Conservation (phyloP, 2,888 invertebrate species). For the Agyllia agylla region DNA sequence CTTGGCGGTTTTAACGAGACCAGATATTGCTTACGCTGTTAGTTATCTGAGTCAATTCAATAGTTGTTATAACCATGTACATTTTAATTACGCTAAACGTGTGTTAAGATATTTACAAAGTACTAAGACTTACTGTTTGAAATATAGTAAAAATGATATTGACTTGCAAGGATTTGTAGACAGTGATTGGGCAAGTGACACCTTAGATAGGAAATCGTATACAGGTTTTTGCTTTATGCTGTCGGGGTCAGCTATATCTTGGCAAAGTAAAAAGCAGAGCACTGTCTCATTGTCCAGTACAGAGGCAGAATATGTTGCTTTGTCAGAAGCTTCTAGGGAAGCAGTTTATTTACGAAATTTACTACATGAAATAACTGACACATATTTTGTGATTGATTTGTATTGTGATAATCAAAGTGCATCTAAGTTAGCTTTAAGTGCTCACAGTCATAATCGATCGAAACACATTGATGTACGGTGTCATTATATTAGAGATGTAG, state of each 20-base stretch:
- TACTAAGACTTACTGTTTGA: background rate
- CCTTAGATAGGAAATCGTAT: background rate
- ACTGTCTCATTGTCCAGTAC: background rate
- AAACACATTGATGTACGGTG: background rate
- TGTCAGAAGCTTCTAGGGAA: background rate
- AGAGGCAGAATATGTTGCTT: background rate
- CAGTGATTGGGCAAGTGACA: background rate
- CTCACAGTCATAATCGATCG: background rate
- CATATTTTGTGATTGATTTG: background rate
- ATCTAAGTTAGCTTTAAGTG: background rate
- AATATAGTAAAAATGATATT: background rate
- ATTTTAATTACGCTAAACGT: background rate
- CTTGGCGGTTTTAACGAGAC: slow-evolving; percentile 23
- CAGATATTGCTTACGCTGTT: background rate
- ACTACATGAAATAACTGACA: background rate
- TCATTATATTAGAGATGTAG: background rate
- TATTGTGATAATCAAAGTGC: background rate
- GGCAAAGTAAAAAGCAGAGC: background rate
- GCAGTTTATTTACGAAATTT: background rate
- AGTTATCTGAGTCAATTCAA: background rate
- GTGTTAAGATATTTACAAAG: background rate
- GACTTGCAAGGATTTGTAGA: background rate
- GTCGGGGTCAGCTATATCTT: background rate
- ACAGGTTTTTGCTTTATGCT: background rate
- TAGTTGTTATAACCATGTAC: background rate